phyloP scores from a whole-genome alignment of 1,140 invertebrate species.

The Paraescarpia echinospica region DNA sequence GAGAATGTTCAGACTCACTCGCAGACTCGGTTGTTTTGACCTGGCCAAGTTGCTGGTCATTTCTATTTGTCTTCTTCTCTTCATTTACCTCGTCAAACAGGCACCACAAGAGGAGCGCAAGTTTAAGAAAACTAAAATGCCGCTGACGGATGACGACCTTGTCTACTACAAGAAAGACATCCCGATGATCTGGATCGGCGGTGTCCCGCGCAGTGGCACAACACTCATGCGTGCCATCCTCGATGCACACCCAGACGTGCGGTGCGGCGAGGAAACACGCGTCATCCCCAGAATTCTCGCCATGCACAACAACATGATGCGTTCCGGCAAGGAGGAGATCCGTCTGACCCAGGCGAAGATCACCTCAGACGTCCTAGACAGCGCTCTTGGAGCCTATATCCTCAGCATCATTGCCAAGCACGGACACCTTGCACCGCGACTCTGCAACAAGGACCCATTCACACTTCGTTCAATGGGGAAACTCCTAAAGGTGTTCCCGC shows the following conservation, averaged over 20 bases:
- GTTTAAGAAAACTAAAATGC: background rate
- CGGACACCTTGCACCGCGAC: constrained; percentile 82
- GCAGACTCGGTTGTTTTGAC: background rate
- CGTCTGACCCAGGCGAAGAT: constrained; percentile 92
- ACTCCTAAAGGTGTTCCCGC: constrained; percentile 73
- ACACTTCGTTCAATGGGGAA: constrained; percentile 76
- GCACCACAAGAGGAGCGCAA: background rate
- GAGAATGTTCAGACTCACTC: background rate
- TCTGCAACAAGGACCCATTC: constrained; percentile 99
- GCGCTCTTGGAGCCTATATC: constrained; percentile 94
- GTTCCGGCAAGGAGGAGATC: constrained; percentile 57
- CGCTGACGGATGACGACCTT: constrained; percentile 9
- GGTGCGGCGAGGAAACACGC: constrained; percentile 96
- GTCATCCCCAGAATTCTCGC: constrained; percentile 84
- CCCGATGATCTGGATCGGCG: constrained; percentile 90
- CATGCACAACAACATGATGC: constrained; percentile 51
- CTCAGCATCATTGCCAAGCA: constrained; percentile 73
- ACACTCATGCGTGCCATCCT: constrained; percentile 97
- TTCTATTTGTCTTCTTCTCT: background rate
- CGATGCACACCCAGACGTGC: constrained; percentile 96
- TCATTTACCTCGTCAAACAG: background rate
- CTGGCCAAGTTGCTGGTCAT: background rate
- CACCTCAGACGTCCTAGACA: constrained; percentile 86
- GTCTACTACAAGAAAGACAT: constrained; percentile 38
- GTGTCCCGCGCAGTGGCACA: constrained; percentile 93